phyloP scores from a whole-genome alignment of 2,888 invertebrate genomes.

The Erpobdella octoculata region DNA sequence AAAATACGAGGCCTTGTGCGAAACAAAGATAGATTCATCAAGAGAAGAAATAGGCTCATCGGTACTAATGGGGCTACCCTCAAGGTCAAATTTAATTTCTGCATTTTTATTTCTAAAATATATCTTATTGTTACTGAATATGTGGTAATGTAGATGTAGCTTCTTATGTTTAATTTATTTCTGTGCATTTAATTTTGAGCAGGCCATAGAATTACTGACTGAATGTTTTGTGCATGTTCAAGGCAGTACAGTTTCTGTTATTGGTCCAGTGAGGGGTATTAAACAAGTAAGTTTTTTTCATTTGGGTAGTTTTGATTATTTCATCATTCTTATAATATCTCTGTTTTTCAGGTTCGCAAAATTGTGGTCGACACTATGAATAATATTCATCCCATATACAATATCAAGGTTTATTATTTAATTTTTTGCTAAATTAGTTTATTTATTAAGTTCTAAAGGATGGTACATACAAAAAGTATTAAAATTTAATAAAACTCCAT shows the following conservation, averaged over 20 bases:
- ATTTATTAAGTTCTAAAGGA: not conserved
- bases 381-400: conserved; percentile 96
- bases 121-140: not conserved
- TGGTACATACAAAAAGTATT: not conserved
- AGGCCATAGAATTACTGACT: conserved; percentile 82
- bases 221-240: conserved; percentile 92
- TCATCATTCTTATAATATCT: conserved; percentile 26
- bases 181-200: not conserved
- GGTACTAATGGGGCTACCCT: conserved; percentile 96
- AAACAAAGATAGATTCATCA: conserved; percentile 83
- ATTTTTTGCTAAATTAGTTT: not conserved
- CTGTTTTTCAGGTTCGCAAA: conserved; percentile 57
- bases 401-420: conserved; percentile 60
- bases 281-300: conserved; percentile 49
- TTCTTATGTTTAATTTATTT: not conserved
- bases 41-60: conserved; percentile 83
- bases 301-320: not conserved
- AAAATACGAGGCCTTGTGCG: conserved; percentile 84
- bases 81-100: conserved; percentile 59
- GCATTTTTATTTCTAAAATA: not conserved
- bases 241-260: conserved; percentile 88
- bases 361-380: conserved; percentile 95
- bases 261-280: conserved; percentile 87
- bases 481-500: no score
- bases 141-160: not conserved